Evolutionary conservation across 1,140 invertebrate genomes (phyloP).

Genomic region (Triops longicaudatus): DNA sequence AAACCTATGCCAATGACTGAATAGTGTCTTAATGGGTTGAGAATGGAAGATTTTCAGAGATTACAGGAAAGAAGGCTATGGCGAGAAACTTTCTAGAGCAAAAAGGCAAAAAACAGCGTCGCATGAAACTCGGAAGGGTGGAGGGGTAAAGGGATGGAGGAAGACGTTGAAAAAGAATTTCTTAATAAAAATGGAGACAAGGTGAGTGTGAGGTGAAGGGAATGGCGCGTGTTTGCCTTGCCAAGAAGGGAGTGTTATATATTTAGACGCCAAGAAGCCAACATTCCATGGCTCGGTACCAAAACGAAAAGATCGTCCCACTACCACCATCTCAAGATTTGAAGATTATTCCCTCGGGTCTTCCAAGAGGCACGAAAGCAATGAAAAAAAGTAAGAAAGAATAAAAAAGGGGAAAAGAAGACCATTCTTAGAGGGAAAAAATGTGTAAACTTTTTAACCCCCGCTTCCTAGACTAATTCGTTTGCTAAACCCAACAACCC

Average conservation of each 20-base stretch:
- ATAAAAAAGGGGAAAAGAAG: neutral
- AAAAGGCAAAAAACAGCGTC: neutral
- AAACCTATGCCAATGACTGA: neutral
- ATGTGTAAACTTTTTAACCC: neutral
- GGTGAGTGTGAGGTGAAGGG: conserved; percentile 13
- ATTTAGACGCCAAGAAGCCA: conserved; percentile 14
- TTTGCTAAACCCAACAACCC: neutral
- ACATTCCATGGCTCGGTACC: conserved; percentile 5
- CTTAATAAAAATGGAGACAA: neutral
- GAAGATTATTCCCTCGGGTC: neutral
- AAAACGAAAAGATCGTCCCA: conserved; percentile 9
- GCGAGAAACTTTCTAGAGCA: neutral
- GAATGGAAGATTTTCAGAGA: neutral
- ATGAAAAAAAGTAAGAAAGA: neutral
- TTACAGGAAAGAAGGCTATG: neutral
- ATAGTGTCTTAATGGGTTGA: neutral
- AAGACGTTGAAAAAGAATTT: neutral
- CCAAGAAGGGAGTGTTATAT: conserved; percentile 15
- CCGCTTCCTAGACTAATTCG: neutral
- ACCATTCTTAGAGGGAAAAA: neutral
- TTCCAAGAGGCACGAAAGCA: neutral
- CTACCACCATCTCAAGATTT: conserved; percentile 15
- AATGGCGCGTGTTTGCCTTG: conserved; percentile 14
- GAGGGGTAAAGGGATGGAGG: neutral
- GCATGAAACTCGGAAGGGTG: neutral